Evolutionary conservation across 1,140 invertebrate genomes (phyloP).

Genomic region (Maconellicoccus hirsutus): DNA sequence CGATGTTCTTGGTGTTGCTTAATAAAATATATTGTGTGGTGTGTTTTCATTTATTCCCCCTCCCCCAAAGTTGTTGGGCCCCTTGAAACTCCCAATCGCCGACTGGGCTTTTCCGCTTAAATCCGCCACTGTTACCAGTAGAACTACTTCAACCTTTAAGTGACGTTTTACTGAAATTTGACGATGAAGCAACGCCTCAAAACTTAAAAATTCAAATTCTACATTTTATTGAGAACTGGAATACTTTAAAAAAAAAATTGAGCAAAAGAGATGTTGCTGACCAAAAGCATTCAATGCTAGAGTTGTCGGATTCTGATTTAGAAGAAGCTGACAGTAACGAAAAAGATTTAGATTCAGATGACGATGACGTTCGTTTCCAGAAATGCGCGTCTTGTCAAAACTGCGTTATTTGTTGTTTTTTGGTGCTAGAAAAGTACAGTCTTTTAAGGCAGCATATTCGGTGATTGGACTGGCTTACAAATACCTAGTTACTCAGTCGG

Average conservation of each 20-base stretch:
- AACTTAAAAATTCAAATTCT: not conserved
- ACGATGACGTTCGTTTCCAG: not conserved
- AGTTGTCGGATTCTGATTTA: not conserved
- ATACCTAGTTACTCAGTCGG: constrained; percentile 15
- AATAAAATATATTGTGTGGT: too few relatives aligned
- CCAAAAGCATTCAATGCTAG: not conserved
- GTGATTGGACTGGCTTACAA: constrained; percentile 11
- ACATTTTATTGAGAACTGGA: not conserved
- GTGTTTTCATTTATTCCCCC: too few relatives aligned
- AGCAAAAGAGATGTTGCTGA: not conserved
- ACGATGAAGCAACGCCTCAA: not conserved
- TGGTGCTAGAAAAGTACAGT: not conserved
- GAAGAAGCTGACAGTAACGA: not conserved
- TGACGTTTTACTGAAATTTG: not conserved
- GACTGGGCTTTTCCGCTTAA: too few relatives aligned
- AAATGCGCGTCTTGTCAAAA: not conserved
- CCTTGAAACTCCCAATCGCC: too few relatives aligned
- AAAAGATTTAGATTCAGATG: not conserved
- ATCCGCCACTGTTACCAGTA: too few relatives aligned
- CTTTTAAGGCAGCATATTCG: not conserved
- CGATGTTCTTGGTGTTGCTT: too few relatives aligned
- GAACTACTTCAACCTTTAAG: too few relatives aligned
- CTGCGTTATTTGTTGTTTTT: not conserved
- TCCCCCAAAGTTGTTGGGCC: too few relatives aligned
- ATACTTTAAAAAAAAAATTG: not conserved